Percentiles rank a stretch among this genome's conserved stretches.
Conservation (phyloP, 2,113 vertebrate species). For the Macrotis lagotis region DNA sequence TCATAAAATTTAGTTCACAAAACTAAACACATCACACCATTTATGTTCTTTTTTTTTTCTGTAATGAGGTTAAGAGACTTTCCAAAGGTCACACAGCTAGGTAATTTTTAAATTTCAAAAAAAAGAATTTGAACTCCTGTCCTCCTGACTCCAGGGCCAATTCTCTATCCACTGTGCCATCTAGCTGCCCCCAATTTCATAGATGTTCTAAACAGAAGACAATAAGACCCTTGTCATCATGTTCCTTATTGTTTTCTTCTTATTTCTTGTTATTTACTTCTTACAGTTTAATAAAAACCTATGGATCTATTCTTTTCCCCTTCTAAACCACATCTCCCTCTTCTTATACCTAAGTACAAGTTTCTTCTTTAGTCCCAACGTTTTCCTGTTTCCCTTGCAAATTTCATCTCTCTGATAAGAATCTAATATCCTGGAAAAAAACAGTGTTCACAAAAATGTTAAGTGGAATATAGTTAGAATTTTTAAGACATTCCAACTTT, state of each 20-base stretch:
- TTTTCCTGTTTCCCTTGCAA: background rate
- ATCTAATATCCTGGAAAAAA: background rate
- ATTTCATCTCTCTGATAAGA: background rate
- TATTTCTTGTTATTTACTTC: too few species aligned
- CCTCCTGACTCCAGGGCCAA: too few species aligned
- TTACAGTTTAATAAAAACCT: background rate
- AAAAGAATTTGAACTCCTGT: too few species aligned
- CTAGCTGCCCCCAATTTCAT: too few species aligned
- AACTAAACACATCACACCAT: background rate
- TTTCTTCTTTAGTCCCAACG: background rate
- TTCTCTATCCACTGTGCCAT: too few species aligned
- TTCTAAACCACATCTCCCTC: background rate
- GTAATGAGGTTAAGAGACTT: too few species aligned
- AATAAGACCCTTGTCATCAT: background rate
- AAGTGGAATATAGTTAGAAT: background rate
- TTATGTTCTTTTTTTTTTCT: too few species aligned
- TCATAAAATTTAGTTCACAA: background rate
- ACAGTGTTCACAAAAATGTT: background rate
- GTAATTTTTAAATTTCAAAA: too few species aligned
- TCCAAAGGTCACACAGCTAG: too few species aligned
- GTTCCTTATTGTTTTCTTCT: background rate
- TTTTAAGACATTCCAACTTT: background rate
- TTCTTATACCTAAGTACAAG: background rate
- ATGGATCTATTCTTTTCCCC: background rate
- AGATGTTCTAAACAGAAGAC: background rate